Conservation (phyloP, 2,113 vertebrate genomes). For the Pelecanus crispus region DNA sequence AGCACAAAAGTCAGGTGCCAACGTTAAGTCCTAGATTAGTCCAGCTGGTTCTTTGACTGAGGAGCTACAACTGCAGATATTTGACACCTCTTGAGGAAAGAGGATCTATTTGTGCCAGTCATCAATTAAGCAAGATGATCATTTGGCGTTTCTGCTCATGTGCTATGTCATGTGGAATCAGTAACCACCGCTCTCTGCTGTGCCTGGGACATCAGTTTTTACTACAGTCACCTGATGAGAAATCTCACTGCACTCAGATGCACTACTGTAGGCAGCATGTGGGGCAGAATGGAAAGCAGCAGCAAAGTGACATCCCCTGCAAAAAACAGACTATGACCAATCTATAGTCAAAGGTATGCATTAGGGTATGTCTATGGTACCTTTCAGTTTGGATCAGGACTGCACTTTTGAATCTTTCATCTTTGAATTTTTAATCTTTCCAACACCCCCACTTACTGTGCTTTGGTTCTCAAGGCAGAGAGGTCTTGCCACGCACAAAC, state of each 20-base stretch:
- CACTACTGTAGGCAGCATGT: not conserved
- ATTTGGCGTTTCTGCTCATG: not conserved
- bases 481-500: not conserved
- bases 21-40: not conserved
- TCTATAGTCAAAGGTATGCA: not conserved
- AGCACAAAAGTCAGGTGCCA: not conserved
- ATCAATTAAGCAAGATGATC: not conserved
- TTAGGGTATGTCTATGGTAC: too few relatives aligned
- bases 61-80: not conserved
- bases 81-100: not conserved
- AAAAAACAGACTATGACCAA: not conserved
- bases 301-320: not conserved
- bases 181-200: not conserved
- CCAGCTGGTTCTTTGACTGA: not conserved
- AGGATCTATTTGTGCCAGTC: not conserved
- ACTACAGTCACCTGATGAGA: accelerated
- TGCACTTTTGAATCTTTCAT: not conserved
- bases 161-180: not conserved
- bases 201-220: not conserved
- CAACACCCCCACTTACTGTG: not conserved
- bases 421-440: too few relatives aligned
- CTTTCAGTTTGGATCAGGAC: not conserved
- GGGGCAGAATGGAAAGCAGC: not conserved
- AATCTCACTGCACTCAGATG: not conserved
- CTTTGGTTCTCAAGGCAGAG: not conserved